Evolutionary conservation across 2,113 vertebrate genomes (phyloP), one percentile per base, ranked within the genome.

Genomic region (Elachura formosa): DNA sequence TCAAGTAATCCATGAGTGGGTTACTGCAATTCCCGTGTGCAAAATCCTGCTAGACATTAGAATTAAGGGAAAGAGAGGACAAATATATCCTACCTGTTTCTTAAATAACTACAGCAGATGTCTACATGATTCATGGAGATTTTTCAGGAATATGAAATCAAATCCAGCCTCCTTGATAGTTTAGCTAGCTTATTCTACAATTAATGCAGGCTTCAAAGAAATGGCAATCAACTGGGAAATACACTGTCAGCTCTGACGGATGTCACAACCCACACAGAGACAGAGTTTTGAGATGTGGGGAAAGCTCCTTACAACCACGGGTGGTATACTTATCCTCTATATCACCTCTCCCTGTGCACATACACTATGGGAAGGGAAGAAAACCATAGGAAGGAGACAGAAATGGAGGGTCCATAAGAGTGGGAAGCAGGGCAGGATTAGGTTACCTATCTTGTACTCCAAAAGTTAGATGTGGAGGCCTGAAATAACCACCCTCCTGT

Each of bases 31-130:
- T 82, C 62, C 25, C 62, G 40, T 49, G 61, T 58, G 74, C 66
- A 92, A 94, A 86, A 90, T 95, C 88, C 51, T 95, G 43, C 41
- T 24, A 95, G 63, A 86, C 24, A 40, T 58, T 14, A 68, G 46
- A 78, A 80, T 79, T 62, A 88, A 71, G 49, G 33, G 64, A 85
- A 34, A 75, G 15, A 87, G 45, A 81, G 24, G 45, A 87, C 87
- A 83, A 69, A 58, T 31, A 62, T 49, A 46, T n/a, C 59, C 33
- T 40, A 86, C 9, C 33, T 88, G 80, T 80, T 90, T 74, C 59
- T 84, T 77, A 84, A 88, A 55, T 80, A 95, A 67, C 69, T 92
- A 15, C 46, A 90, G 61, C 40, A 78, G 40, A 77, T 63, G 72
- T 81, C 75, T 43, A 59, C 17, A 84, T 63, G 83, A 93, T 55